Conservation (phyloP, 2,797 vertebrate species). For the Pantherophis vulpinus region DNA sequence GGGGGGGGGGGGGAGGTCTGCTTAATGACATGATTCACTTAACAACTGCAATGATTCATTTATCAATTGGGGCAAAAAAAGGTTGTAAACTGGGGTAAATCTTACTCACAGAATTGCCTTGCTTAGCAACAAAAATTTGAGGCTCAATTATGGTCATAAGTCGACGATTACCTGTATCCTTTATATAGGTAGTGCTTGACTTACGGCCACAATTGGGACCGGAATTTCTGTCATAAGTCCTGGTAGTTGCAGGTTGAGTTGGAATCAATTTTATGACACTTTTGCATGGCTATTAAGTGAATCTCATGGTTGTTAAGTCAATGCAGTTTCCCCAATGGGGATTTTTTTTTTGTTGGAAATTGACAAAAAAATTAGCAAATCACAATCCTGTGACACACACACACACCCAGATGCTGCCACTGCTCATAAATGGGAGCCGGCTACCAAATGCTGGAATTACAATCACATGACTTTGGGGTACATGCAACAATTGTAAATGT, state of each 20-base stretch:
- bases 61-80: not conserved
- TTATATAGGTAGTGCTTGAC: not conserved
- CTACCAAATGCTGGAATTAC: not conserved
- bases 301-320: not conserved
- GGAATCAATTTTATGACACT: not conserved
- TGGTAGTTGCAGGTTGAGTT: not conserved
- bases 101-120: not conserved
- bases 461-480: not conserved
- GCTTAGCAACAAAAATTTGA: not conserved
- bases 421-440: not conserved
- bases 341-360: not conserved
- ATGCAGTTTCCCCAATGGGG: not conserved
- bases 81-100: not conserved
- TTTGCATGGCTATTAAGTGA: not conserved
- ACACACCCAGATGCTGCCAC: not conserved
- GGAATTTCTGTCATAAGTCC: not conserved
- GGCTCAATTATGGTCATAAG: not conserved
- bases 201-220: not conserved
- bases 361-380: not conserved
- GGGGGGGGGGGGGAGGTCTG: not conserved
- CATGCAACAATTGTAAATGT: not conserved
- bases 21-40: not conserved
- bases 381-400: not conserved
- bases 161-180: not conserved
- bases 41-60: not conserved